phyloP scores from a whole-genome alignment of 2,888 invertebrate species.

The Caenorhabditis imperialis region DNA sequence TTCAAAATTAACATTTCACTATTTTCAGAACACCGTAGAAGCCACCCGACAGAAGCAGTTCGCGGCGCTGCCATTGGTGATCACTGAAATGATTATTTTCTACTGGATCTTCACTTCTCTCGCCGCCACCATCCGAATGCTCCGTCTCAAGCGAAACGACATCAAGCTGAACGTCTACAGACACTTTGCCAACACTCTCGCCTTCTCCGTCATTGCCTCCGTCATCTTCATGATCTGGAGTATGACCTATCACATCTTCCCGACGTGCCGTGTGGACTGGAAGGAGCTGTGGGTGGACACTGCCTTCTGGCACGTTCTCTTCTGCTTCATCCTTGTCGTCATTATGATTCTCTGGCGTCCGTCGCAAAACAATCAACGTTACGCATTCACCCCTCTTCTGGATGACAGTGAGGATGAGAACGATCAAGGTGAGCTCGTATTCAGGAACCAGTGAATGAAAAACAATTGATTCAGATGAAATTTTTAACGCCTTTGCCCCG shows the following conservation, averaged over 20 bases:
- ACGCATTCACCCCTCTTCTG: constrained; percentile 91
- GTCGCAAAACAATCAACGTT: constrained; percentile 91
- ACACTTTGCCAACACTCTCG: constrained; percentile 93
- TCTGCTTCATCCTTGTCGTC: constrained; percentile 88
- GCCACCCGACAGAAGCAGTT: constrained; percentile 84
- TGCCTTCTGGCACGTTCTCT: constrained; percentile 94
- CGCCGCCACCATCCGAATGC: constrained; percentile 90
- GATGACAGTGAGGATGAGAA: constrained; percentile 86
- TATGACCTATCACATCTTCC: constrained; percentile 86
- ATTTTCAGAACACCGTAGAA: constrained; percentile 78
- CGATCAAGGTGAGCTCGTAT: constrained; percentile 80
- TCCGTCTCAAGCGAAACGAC: constrained; percentile 89
- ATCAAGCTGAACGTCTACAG: constrained; percentile 89
- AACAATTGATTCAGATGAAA: constrained; percentile 60
- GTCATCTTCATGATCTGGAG: constrained; percentile 94
- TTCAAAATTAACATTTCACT: neutral
- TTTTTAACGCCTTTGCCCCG: constrained; percentile 64
- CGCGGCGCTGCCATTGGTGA: constrained; percentile 88
- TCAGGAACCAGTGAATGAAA: neutral
- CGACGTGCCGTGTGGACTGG: constrained; percentile 89
- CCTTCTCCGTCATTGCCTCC: constrained; percentile 89
- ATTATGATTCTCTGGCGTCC: constrained; percentile 97
- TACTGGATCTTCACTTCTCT: constrained; percentile 84
- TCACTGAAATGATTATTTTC: constrained; percentile 87
- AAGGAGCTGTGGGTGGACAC: constrained; percentile 93